Evolutionary conservation across 1,140 invertebrate species (phyloP), one percentile per base, ranked within the genome.

Genomic region (Drosophila takahashii): DNA sequence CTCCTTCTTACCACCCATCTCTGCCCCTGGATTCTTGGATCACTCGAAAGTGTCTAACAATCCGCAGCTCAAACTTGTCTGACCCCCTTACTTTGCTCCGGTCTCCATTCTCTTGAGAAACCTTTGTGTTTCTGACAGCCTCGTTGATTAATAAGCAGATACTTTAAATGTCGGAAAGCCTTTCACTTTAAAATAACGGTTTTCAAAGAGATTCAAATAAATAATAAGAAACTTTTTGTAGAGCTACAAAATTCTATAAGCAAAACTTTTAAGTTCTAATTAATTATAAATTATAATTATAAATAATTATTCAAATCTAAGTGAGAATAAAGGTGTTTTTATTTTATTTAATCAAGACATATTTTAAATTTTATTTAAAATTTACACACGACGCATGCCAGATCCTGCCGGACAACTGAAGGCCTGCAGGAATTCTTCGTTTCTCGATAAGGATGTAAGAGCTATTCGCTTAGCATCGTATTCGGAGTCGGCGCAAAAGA

Each of bases 401-500:
- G 93, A 93, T 7, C 93, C 93, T 4, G 72, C 41, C 1, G 93
- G 90, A 83, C 95, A 96, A 18, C 94, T 93, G 81, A 95, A 96
- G 70, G 67, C 54, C 16, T 64, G 29, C 0, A 94, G 92, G 86
- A 96, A 96, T 37, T 95, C 94, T 26, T 92, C 81, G 37, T 93
- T 93, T 81, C 96, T 96, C 11, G 94, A 94, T 7, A 96, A 90
- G 3, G 27, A 29, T 4, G 4, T 4, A 4, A 4, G 27, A 29
- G 27, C 27, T 29, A 4, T 29, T 29, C 0, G 0, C 27, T 29
- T 4, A 4, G 27, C 4, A 4, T 7, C 39, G 34, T 81, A 79
- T 0, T 71, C 71, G 13, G 78, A 59, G 7, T 5, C 6, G 2
- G 4, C 27, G 71, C 86, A 90, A 91, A 92, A 89, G 2, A 89